phyloP scores from a whole-genome alignment of 2,113 vertebrate genomes.

The Leptodactylus fuscus region DNA sequence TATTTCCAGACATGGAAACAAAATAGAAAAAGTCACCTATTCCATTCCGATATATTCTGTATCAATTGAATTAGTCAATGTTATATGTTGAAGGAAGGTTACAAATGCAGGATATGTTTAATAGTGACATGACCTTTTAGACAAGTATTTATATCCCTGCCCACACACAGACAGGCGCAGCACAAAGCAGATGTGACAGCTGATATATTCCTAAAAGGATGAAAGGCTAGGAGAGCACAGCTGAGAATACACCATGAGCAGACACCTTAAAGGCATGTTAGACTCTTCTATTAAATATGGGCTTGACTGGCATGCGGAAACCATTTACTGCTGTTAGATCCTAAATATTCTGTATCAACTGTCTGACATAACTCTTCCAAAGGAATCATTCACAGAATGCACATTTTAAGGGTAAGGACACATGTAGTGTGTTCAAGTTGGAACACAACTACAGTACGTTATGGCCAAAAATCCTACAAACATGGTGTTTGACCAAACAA shows the following conservation, averaged over 20 bases:
- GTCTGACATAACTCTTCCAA: background rate
- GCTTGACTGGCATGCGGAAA: background rate
- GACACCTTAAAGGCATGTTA: slow-evolving; percentile 42
- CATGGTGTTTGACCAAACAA: too few relatives aligned
- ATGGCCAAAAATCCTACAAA: too few relatives aligned
- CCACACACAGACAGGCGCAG: slow-evolving; percentile 43
- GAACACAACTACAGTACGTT: too few relatives aligned
- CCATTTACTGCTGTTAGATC: slow-evolving; percentile 2
- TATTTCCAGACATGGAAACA: too few relatives aligned
- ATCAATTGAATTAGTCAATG: background rate
- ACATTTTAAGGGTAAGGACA: too few relatives aligned
- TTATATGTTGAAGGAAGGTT: background rate
- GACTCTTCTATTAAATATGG: slow-evolving; percentile 36
- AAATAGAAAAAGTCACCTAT: background rate
- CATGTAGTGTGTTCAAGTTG: too few relatives aligned
- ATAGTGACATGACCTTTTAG: slow-evolving; percentile 28
- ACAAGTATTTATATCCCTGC: slow-evolving; percentile 44
- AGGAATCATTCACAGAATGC: too few relatives aligned
- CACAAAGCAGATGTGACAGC: slow-evolving; percentile 65
- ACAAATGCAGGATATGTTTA: background rate
- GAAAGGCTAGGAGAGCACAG: slow-evolving; percentile 67
- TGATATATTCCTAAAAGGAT: slow-evolving; percentile 71
- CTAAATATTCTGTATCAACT: background rate
- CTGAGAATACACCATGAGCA: slow-evolving; percentile 48
- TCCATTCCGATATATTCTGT: background rate